Base-by-base conservation (phyloP, 64 coral and sea anemone genomes). In the Montipora capricornis region DNA sequence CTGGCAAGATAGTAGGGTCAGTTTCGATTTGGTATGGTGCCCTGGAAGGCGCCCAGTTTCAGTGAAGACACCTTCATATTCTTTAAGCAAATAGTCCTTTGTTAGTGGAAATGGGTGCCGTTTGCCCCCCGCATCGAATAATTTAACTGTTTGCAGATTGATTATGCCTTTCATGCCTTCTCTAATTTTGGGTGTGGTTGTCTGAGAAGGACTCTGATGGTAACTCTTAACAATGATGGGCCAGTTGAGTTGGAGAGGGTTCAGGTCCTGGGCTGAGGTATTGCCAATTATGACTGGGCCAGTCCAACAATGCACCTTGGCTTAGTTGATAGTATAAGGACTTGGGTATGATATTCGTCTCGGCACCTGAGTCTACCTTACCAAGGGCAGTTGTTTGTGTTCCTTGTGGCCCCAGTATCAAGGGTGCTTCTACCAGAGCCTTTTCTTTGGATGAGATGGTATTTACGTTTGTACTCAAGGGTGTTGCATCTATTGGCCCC, bases 21-120 rank as follows among this genome's bases (percentile, higher is more conserved):
- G 82, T 89, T 76, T 89, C 93, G 11, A 94, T 94, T 70, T 94
- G 84, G 49, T 89, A 89, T 8, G 84, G 84, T 55, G 66, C 10
- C 86, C 92, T 52, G 92, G 92, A 22, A 94, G 89, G 11, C 10
- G 68, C 0, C 84, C 77, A 81, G 81, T 89, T 70, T 79, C 78
- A 82, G 78, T 77, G 49, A 93, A 93, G 14, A 89, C 78, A 77
- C 84, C 87, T 77, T 45, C 4, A 77, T 89, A 89, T 84, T 82
- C 70, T 49, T 83, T 89, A 47, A 94, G 75, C 67, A 89, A 5
- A 80, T 89, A 89, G 50, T 89, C 92, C 45, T 80, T 94, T 68
- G 83, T 88, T n/a, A 88, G 59, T 68, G 87, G 87, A 47, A 10
- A 82, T 20, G 93, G 93, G 68, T 94, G 93, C 37, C 47, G 73